Conservation (phyloP, 92 coral and sea anemone genomes). For the Desmophyllum pertusum region DNA sequence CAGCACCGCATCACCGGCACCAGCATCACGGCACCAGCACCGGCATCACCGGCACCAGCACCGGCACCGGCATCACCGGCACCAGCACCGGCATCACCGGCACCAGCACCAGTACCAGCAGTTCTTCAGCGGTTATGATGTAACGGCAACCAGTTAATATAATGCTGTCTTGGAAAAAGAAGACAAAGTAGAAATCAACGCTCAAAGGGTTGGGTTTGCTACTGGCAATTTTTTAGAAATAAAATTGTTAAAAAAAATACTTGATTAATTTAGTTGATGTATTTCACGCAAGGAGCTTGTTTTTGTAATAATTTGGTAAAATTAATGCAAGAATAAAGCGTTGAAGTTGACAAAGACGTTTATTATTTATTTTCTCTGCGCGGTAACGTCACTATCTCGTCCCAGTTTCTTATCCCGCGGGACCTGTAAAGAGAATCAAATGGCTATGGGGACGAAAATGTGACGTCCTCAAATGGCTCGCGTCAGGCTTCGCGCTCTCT, state of each 20-base stretch:
- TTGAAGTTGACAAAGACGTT: background rate
- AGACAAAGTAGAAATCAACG: background rate
- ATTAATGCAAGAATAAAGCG: background rate
- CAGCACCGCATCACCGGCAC: background rate
- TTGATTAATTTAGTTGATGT: background rate
- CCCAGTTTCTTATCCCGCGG: too few relatives aligned
- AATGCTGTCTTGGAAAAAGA: background rate
- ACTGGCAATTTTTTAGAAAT: background rate
- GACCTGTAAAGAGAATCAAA: too few relatives aligned
- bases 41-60: background rate
- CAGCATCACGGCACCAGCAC: background rate
- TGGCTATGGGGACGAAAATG: too few relatives aligned
- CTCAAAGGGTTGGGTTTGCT: too few relatives aligned
- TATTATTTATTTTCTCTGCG: too few relatives aligned
- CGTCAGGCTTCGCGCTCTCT: too few relatives aligned
- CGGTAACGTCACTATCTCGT: too few relatives aligned
- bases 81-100: too few relatives aligned
- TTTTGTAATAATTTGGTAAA: background rate
- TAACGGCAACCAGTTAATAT: background rate
- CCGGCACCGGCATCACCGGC: background rate
- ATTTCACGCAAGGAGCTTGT: background rate
- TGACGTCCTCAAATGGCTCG: too few relatives aligned
- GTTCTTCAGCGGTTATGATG: background rate
- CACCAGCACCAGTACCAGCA: too few relatives aligned
- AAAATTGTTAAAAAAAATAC: background rate